Evolutionary conservation across 2,113 vertebrate species (phyloP).

Genomic region (Notothenia rossii): DNA sequence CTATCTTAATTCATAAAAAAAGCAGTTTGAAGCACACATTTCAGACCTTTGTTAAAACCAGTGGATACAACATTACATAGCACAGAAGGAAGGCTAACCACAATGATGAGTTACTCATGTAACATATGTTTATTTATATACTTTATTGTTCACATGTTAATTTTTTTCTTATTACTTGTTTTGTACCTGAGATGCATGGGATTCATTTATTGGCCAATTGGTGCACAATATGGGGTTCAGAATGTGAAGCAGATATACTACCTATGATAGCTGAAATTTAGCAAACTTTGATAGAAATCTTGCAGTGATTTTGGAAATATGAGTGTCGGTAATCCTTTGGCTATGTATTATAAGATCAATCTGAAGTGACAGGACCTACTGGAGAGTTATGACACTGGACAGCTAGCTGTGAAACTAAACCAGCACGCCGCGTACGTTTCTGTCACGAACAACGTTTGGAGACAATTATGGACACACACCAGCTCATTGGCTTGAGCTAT

Average conservation of each 20-base stretch:
- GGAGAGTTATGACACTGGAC: conserved; percentile 42
- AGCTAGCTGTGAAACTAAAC: conserved; percentile 36
- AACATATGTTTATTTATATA: neutral
- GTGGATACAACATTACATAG: no score
- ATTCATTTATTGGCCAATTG: neutral
- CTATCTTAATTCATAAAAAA: neutral
- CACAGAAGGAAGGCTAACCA: neutral
- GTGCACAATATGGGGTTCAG: neutral
- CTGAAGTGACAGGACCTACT: conserved; percentile 40
- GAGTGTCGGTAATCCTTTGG: conserved; percentile 30
- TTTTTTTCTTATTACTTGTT: neutral
- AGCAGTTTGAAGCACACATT: neutral
- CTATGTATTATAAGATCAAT: conserved; percentile 44
- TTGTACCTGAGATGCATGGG: neutral
- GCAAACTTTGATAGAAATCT: neutral
- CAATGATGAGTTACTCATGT: neutral
- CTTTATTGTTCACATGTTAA: neutral
- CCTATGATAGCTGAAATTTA: neutral
- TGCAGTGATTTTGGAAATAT: conserved; percentile 22
- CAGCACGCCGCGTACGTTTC: conserved; percentile 12
- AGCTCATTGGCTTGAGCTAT: neutral
- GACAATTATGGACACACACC: neutral
- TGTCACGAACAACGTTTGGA: neutral
- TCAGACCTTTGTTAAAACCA: neutral
- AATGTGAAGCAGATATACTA: neutral